Percentiles rank a stretch among this genome's conserved stretches.
Conservation (phyloP, 2,888 invertebrate species). For the Cryptocephalus primarius region DNA sequence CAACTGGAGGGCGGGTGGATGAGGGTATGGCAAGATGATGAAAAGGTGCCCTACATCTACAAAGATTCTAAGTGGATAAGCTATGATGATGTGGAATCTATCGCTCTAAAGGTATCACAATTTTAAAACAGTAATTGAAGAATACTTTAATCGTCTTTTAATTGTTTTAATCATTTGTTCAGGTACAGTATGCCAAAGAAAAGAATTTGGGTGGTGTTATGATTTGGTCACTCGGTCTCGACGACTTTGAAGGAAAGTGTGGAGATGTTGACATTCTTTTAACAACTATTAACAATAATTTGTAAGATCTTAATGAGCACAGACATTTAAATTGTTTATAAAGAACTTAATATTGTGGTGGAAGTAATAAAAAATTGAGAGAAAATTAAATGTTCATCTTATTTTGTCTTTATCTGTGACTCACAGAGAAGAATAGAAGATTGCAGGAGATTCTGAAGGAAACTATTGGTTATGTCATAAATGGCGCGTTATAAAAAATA, state of each 20-base stretch:
- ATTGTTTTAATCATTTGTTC: no score
- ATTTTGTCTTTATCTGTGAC: no score
- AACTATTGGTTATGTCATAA: no score
- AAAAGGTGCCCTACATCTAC: slow-evolving; percentile 19
- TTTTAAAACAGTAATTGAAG: no score
- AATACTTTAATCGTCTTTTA: no score
- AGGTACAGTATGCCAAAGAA: slow-evolving; percentile 30
- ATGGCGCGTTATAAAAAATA: no score
- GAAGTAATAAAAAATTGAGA: no score
- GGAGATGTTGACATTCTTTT: slow-evolving; percentile 21
- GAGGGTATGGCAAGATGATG: slow-evolving; percentile 19
- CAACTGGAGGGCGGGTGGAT: slow-evolving; percentile 5
- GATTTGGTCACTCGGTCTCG: slow-evolving; percentile 69
- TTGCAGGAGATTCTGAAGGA: no score
- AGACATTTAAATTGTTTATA: no score
- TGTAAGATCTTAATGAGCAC: not conserved
- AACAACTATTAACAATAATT: slow-evolving; percentile 11
- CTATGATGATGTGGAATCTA: slow-evolving; percentile 20
- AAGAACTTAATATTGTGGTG: no score
- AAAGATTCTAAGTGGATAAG: slow-evolving; percentile 19
- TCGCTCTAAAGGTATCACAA: slow-evolving; percentile 15
- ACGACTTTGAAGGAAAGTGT: slow-evolving; percentile 56
- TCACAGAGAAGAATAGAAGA: no score
- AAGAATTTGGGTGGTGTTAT: slow-evolving; percentile 47
- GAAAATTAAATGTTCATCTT: no score